Percentiles rank a stretch among this genome's conserved stretches.
phyloP scores from a whole-genome alignment of 2,888 invertebrate genomes.

The Pyrrhopygopsis socrates region DNA sequence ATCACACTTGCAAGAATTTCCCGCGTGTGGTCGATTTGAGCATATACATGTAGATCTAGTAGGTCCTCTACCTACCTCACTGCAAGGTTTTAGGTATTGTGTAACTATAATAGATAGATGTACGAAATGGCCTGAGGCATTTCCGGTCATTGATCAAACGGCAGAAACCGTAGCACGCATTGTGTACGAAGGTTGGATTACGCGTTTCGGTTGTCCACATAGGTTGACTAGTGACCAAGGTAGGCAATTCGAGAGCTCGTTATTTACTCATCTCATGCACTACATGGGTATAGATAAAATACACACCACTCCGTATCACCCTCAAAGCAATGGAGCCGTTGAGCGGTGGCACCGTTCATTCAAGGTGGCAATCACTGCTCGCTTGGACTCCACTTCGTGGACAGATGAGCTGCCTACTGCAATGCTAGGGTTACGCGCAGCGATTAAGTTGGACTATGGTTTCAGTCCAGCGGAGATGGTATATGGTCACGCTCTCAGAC shows the following conservation, averaged over 20 bases:
- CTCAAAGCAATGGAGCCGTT: conserved; percentile 68
- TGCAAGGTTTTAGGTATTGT: no score
- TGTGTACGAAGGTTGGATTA: conserved; percentile 71
- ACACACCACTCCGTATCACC: conserved; percentile 77
- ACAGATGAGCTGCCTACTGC: conserved; percentile 85
- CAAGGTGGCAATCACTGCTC: conserved; percentile 51
- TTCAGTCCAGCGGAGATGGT: not conserved
- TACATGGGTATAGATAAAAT: conserved; percentile 66
- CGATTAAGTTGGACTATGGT: not conserved
- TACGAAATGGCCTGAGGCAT: conserved; percentile 85
- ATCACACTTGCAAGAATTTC: not conserved
- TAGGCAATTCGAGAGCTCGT: conserved; percentile 65
- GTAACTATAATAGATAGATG: not conserved
- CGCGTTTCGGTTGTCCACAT: conserved; percentile 71
- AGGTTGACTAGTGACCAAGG: conserved; percentile 59
- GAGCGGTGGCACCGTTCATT: conserved; percentile 65
- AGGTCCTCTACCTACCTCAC: conserved; percentile 50
- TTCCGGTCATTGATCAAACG: conserved; percentile 83
- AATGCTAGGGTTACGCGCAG: conserved; percentile 8
- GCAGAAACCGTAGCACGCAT: conserved; percentile 85
- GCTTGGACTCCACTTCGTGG: conserved; percentile 54
- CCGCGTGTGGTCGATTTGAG: not conserved
- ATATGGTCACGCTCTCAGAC: not conserved
- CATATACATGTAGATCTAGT: conserved; percentile 71
- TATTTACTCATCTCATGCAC: conserved; percentile 63